Evolutionary conservation across 2,797 vertebrate genomes (phyloP), one percentile per base, ranked within the genome.

Genomic region (Takifugu rubripes): DNA sequence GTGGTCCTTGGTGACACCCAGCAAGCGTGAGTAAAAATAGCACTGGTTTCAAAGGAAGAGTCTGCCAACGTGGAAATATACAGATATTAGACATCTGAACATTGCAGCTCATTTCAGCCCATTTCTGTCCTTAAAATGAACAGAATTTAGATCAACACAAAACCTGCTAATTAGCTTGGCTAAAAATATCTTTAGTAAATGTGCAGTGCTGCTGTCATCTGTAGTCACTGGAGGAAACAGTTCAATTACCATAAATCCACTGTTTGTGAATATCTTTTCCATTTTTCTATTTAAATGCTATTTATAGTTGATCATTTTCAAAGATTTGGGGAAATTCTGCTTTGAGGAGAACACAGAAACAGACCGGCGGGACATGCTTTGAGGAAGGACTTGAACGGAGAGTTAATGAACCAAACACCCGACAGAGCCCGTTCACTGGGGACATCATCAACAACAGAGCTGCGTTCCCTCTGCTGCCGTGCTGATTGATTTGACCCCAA

Each of bases 401-500:
- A 70, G 56, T 83, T 83, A 83, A 85, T 81, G 75, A 85, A 78
- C 50, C 75, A 64, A 63, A 74, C 61, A 46, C 72, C 33, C 50
- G 74, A 70, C 65, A 50, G 74, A 71, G 44, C 57, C 33, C 1
- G 45, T 60, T 64, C 79, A 77, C 67, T 11, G 16, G 61, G 72
- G 78, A 83, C 63, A 71, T 74, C 36, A 84, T 79, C 71, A 86
- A 74, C 85, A 82, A 70, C 73, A 60, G 68, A 53, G 64, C 61
- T 31, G 68, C 36, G 21, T 56, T 75, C 56, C 69, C 68, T 70
- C 49, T 63, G 67, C 70, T 66, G 15, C 68, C 29, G 42, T 14
- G 53, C 55, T 86, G 85, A 89, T 76, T 85, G 82, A 87, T 80
- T 79, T 68, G 69, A 64, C 66, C 70, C 79, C 71, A 84, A 77